phyloP scores from a whole-genome alignment of 2,797 vertebrate genomes.

The Scolopax rusticola region DNA sequence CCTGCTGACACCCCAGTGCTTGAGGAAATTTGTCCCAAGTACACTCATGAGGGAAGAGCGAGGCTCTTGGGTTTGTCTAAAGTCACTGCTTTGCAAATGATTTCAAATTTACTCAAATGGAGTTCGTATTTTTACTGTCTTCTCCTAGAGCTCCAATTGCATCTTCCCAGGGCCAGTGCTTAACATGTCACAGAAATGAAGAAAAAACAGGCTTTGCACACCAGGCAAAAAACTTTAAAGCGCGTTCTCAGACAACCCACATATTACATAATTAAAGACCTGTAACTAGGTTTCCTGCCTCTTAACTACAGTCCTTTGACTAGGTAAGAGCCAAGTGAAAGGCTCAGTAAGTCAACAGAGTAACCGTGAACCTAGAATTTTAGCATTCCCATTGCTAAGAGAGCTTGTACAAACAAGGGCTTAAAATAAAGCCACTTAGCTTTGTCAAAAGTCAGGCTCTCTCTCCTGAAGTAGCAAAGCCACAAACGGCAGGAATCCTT shows the following conservation, averaged over 20 bases:
- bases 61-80: not conserved
- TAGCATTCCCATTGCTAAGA: slow-evolving; percentile 60
- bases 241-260: slow-evolving; percentile 28
- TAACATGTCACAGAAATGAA: slow-evolving; percentile 2
- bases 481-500: slow-evolving; percentile 16
- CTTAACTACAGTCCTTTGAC: slow-evolving; percentile 62
- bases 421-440: slow-evolving; percentile 70
- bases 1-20: not conserved
- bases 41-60: not conserved
- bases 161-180: not conserved
- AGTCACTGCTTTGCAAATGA: not conserved
- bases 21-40: not conserved
- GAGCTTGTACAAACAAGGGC: slow-evolving; percentile 62
- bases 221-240: slow-evolving; percentile 41
- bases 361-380: slow-evolving; percentile 63
- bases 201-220: slow-evolving; percentile 4
- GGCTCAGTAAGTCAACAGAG: slow-evolving; percentile 58
- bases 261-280: slow-evolving; percentile 67
- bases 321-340: slow-evolving; percentile 60
- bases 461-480: slow-evolving; percentile 37
- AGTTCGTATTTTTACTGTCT: not conserved
- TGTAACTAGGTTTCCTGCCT: slow-evolving; percentile 61
- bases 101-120: not conserved
- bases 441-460: slow-evolving; percentile 30
- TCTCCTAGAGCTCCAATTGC: not conserved